Conservation (phyloP, 2,113 vertebrate species). For the Notarius lentiginosus region DNA sequence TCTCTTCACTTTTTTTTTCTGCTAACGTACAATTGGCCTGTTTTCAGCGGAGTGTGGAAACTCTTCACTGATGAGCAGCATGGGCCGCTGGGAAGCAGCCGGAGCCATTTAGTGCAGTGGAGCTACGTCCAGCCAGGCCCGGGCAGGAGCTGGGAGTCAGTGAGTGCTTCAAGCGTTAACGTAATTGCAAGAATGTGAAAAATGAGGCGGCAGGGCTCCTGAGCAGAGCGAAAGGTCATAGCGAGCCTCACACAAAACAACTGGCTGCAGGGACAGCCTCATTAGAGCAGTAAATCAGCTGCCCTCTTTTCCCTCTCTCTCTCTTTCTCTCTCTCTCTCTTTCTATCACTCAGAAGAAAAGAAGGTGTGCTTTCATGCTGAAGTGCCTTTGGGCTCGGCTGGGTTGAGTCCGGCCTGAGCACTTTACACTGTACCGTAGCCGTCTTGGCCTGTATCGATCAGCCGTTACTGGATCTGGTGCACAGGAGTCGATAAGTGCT, state of each 20-base stretch:
- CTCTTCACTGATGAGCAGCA: conserved; percentile 40
- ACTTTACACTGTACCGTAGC: conserved; percentile 70
- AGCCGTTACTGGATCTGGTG: conserved; percentile 76
- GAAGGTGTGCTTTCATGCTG: conserved; percentile 46
- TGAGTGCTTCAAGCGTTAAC: conserved; percentile 98
- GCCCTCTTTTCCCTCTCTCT: conserved; percentile 55
- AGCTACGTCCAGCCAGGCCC: conserved; percentile 62
- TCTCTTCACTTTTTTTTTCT: conserved; percentile 40
- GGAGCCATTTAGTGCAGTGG: conserved; percentile 31
- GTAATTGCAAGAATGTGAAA: conserved; percentile 99
- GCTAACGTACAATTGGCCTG: conserved; percentile 38
- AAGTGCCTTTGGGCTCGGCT: conserved; percentile 57
- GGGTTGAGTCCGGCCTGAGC: conserved; percentile 57
- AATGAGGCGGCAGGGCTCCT: conserved; percentile 93
- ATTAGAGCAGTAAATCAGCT: conserved; percentile 91
- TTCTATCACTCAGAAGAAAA: conserved; percentile 33
- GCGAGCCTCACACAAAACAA: conserved; percentile 90
- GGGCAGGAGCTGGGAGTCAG: conserved; percentile 90
- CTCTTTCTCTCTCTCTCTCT: conserved; percentile 55
- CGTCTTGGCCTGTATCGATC: conserved; percentile 74
- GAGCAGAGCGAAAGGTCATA: conserved; percentile 93
- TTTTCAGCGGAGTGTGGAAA: conserved; percentile 36
- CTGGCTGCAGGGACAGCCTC: conserved; percentile 93
- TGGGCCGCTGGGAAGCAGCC: conserved; percentile 48
- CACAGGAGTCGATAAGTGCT: conserved; percentile 79